phyloP scores from a whole-genome alignment of 2,113 vertebrate species.

The Nothocercus nigrocapillus region DNA sequence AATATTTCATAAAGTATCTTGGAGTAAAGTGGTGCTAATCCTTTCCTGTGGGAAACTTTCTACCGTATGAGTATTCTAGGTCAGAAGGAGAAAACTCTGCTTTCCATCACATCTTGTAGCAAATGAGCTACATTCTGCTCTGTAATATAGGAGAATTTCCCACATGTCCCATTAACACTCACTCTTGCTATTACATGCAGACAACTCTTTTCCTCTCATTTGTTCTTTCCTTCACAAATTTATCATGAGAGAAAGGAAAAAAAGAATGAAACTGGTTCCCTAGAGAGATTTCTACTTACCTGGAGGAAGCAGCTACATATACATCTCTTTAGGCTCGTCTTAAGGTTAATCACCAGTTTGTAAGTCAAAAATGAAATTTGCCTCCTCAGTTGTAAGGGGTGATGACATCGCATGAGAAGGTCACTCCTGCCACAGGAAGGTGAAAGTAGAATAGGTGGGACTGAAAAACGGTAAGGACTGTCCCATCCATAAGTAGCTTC shows the following conservation, averaged over 20 bases:
- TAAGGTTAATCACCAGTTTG: not conserved
- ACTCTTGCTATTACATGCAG: not conserved
- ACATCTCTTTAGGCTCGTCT: not conserved
- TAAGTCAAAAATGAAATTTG: conserved; percentile 11
- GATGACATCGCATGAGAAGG: not conserved
- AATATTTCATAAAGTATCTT: not conserved
- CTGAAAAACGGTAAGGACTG: not conserved
- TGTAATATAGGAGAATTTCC: conserved; percentile 35
- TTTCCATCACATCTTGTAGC: conserved; percentile 42
- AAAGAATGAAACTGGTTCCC: conserved; percentile 5
- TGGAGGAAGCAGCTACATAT: not conserved
- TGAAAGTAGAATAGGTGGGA: not conserved
- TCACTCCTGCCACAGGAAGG: not conserved
- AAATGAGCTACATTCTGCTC: conserved; percentile 35
- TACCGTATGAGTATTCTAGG: not conserved
- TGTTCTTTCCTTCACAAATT: conserved; percentile 33
- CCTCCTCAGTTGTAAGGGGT: not conserved
- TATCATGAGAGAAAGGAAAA: not conserved
- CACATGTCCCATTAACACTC: conserved; percentile 22
- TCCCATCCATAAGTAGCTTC: not conserved
- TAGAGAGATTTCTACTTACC: not conserved
- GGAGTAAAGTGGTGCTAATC: not conserved
- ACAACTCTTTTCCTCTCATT: conserved; percentile 21
- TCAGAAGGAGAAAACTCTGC: not conserved
- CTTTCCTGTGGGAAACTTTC: not conserved